A percentile compares a stretch with the other conserved stretches of the same genome.
Evolutionary conservation across 2,113 vertebrate species (phyloP).

Genomic region (Pseudopodoces humilis): DNA sequence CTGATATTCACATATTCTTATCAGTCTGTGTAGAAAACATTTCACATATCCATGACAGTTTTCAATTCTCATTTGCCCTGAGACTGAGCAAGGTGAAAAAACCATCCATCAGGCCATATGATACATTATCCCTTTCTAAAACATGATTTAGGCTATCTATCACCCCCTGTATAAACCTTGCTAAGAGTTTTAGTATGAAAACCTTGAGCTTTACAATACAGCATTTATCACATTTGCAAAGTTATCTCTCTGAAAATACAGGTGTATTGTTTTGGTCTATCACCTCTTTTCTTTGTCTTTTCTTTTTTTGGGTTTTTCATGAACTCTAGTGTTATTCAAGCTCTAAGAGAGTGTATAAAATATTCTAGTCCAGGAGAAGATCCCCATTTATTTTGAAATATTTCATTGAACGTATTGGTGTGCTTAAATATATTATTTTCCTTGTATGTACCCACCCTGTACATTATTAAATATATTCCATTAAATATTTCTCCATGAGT

Average conservation of each 20-base stretch:
- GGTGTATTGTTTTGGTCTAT: not conserved
- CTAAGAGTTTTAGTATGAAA: not conserved
- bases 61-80: not conserved
- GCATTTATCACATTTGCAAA: not conserved
- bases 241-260: not conserved
- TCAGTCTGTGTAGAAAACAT: not conserved
- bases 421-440: not conserved
- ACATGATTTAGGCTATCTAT: not conserved
- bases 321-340: not conserved
- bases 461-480: not conserved
- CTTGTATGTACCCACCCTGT: not conserved
- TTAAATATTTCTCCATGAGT: not conserved
- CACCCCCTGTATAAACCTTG: not conserved
- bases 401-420: accelerated
- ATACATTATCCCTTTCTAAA: not conserved
- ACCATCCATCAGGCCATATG: not conserved
- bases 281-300: not conserved
- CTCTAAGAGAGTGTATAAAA: not conserved
- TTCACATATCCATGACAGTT: not conserved
- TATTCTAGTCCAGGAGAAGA: not conserved
- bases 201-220: not conserved
- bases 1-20: not conserved
- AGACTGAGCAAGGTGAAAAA: not conserved
- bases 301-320: not conserved
- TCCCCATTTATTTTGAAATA: not conserved